A percentile compares a stretch with the other conserved stretches of the same genome.
These are phyloP conservation scores for Drosophila azteca DNA, from an alignment of 1,140 invertebrate genomes.

Conservation along the genomic window DNA sequence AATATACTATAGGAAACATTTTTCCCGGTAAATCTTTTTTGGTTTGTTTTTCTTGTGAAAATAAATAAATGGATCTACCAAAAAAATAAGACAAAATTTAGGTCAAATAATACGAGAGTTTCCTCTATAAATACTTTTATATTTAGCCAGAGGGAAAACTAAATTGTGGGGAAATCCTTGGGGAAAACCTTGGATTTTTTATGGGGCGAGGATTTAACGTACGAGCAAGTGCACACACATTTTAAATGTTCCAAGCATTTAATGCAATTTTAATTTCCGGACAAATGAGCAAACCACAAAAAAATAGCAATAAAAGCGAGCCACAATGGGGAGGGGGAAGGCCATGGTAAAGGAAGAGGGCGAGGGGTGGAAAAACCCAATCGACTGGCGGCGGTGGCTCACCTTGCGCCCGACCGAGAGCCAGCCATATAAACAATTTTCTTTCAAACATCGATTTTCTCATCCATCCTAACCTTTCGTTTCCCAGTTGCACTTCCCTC, in stretches of 20 bases:
- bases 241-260: constrained; percentile 12
- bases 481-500: constrained; percentile 2
- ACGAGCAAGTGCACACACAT: background rate
- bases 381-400: constrained; percentile 32
- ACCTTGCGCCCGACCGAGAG: constrained; percentile 47
- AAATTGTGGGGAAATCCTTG: constrained; percentile 12
- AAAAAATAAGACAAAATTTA: constrained; percentile 27
- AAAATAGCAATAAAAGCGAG: constrained; percentile 41
- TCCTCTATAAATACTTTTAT: background rate
- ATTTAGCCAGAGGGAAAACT: too few relatives aligned
- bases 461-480: constrained; percentile 36
- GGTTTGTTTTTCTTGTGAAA: constrained; percentile 1
- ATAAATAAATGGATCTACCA: constrained; percentile 25
- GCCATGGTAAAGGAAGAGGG: constrained; percentile 20
- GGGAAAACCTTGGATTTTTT: too few relatives aligned
- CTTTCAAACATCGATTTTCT: constrained; percentile 53
- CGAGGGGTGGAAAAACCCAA: background rate
- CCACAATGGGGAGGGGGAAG: constrained; percentile 16
- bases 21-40: background rate
- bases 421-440: constrained; percentile 25
- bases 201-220: too few relatives aligned
- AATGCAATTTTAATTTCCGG: constrained; percentile 57
- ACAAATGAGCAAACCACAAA: constrained; percentile 37
- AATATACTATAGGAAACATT: background rate
- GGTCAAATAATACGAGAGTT: constrained; percentile 33